Conservation (phyloP, 2,888 invertebrate species). For the Spisula subtruncata region DNA sequence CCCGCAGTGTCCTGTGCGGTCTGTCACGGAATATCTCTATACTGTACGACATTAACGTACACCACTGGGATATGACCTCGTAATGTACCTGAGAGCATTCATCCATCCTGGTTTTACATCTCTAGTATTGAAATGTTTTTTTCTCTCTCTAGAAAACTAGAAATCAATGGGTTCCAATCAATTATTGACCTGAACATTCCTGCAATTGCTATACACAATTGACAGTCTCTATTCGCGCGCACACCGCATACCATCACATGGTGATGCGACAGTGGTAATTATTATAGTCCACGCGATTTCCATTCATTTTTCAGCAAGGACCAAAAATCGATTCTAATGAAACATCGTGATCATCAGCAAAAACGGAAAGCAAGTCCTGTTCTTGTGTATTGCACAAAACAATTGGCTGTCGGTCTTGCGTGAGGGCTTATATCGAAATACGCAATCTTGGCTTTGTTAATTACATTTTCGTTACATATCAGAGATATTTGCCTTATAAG, state of each 20-base stretch:
- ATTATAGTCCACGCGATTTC: neutral
- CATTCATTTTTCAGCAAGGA: neutral
- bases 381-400: neutral
- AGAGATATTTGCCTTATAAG: neutral
- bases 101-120: neutral
- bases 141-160: too few relatives aligned
- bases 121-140: slow-evolving; percentile 2
- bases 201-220: neutral
- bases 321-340: neutral
- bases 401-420: neutral
- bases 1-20: too few relatives aligned
- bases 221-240: neutral
- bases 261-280: neutral
- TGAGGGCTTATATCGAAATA: neutral
- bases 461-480: neutral
- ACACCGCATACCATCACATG: neutral
- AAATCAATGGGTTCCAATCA: slow-evolving; percentile 20
- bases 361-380: neutral
- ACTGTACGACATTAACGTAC: neutral
- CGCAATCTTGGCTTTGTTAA: neutral
- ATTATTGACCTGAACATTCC: slow-evolving; percentile 4
- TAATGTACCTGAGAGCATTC: slow-evolving; percentile 6
- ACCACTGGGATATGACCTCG: neutral
- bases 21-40: slow-evolving; percentile 7
- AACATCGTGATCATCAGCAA: neutral